A percentile compares a stretch with the other conserved stretches of the same genome.
Evolutionary conservation across 2,888 invertebrate genomes (phyloP).

Genomic region (Diarsia rubi): DNA sequence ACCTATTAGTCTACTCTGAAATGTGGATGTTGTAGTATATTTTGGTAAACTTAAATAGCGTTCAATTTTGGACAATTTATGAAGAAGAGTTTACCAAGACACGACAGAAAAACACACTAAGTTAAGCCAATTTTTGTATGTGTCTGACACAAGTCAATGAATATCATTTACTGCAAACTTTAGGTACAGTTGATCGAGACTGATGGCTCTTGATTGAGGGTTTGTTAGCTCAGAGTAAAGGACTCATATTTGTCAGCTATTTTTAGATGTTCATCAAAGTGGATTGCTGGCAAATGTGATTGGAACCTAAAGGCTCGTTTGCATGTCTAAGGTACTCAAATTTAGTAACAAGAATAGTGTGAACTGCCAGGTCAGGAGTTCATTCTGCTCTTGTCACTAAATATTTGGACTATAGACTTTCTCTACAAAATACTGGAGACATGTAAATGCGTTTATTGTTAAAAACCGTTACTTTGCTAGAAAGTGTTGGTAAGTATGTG

Average conservation of each 20-base stretch:
- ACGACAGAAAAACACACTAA: slow-evolving; percentile 10
- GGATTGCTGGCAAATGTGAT: slow-evolving; percentile 3
- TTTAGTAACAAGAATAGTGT: slow-evolving; percentile 16
- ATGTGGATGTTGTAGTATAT: slow-evolving; percentile 4
- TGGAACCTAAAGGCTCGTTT: slow-evolving; percentile 6
- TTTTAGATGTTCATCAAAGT: not conserved
- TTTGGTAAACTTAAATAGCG: slow-evolving; percentile 11
- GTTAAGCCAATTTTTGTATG: slow-evolving; percentile 42
- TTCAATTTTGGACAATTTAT: not conserved
- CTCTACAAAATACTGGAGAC: slow-evolving; percentile 30
- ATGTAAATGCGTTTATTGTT: slow-evolving; percentile 23
- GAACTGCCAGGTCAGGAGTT: slow-evolving; percentile 14
- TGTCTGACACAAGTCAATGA: slow-evolving; percentile 52
- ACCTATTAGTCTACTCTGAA: slow-evolving; percentile 52
- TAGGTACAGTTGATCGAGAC: slow-evolving; percentile 56
- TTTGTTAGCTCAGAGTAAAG: slow-evolving; percentile 25
- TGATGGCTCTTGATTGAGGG: slow-evolving; percentile 40
- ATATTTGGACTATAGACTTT: slow-evolving; percentile 34
- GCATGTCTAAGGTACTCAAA: slow-evolving; percentile 12
- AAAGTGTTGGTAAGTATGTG: slow-evolving; percentile 29
- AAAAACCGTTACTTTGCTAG: slow-evolving; percentile 33
- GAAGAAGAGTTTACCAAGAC: slow-evolving; percentile 12
- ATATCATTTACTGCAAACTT: slow-evolving; percentile 49
- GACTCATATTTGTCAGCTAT: slow-evolving; percentile 16
- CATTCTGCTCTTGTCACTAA: slow-evolving; percentile 1